Conservation (phyloP, 2,888 invertebrate genomes). For the Rugalucina vietnamica region DNA sequence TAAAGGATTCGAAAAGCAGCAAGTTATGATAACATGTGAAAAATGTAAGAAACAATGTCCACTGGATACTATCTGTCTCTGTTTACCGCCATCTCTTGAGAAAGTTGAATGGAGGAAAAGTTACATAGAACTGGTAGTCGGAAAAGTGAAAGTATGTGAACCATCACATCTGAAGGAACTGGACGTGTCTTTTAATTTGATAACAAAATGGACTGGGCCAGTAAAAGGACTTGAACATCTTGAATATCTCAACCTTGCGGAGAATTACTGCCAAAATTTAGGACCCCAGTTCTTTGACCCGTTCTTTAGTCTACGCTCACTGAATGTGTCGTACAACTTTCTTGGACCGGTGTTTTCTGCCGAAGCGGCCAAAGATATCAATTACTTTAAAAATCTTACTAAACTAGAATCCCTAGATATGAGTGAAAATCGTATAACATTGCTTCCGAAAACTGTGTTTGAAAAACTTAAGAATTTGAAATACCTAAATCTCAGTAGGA, state of each 20-base stretch:
- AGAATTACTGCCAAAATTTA: constrained; percentile 36
- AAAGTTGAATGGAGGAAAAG: constrained; percentile 34
- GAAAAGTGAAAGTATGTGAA: constrained; percentile 14
- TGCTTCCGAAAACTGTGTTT: constrained; percentile 7
- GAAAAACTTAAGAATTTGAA: constrained; percentile 6
- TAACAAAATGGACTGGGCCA: constrained; percentile 29
- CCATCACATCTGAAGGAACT: constrained; percentile 24
- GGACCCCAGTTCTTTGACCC: constrained; percentile 29
- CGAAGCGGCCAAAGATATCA: neutral
- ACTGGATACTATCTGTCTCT: neutral
- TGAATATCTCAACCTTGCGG: constrained; percentile 42
- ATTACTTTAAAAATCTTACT: constrained; percentile 10
- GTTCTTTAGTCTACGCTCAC: constrained; percentile 19
- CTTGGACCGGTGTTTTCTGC: constrained; percentile 20
- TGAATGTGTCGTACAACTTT: constrained; percentile 43
- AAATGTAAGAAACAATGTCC: neutral
- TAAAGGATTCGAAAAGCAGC: neutral
- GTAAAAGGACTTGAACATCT: constrained; percentile 40
- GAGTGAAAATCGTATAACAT: constrained; percentile 19
- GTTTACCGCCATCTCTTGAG: neutral
- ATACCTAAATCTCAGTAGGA: constrained; percentile 19
- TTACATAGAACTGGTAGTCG: constrained; percentile 22
- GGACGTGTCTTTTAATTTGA: constrained; percentile 48
- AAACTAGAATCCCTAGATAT: constrained; percentile 32
- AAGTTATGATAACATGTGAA: neutral